These are phyloP conservation scores for Microcebus tavaratra DNA, from an alignment of 2,113 vertebrate species.

Conservation along the genomic window DNA sequence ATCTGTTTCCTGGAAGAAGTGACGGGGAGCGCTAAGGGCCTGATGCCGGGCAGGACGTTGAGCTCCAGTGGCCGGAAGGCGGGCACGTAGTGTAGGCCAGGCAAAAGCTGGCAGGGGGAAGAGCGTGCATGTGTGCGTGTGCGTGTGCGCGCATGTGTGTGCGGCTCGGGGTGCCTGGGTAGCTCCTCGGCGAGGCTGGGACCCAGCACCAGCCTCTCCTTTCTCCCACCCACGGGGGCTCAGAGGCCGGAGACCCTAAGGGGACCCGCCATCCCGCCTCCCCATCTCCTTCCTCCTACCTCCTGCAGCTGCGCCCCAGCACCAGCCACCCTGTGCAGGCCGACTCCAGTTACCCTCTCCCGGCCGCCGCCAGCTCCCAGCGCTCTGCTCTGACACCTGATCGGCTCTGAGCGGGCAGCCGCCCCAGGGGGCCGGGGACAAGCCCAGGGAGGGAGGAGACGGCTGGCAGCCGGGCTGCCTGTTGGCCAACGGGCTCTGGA, in stretches of 20 bases:
- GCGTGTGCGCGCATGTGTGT: too few relatives aligned
- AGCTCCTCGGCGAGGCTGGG: background rate
- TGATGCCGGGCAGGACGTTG: background rate
- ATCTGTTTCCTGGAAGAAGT: constrained; percentile 3
- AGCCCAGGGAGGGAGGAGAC: constrained; percentile 69
- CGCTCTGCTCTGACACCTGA: constrained; percentile 59
- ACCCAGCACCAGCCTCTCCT: background rate
- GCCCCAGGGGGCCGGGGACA: constrained; percentile 54
- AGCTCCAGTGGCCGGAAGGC: background rate
- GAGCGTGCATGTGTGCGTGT: too few relatives aligned
- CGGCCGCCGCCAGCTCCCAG: constrained; percentile 27
- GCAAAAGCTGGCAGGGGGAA: background rate
- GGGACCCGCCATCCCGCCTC: background rate
- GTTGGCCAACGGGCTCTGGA: background rate
- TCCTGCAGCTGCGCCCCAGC: constrained; percentile 25
- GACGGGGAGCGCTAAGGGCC: background rate
- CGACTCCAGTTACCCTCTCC: constrained; percentile 66
- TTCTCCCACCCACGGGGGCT: background rate
- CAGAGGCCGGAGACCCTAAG: background rate
- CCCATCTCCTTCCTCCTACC: constrained; percentile 40
- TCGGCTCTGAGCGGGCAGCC: background rate
- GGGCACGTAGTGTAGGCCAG: fast-evolving
- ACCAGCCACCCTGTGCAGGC: background rate
- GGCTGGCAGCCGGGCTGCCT: background rate
- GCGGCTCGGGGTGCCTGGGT: too few relatives aligned